Evolutionary conservation across 2,888 invertebrate species (phyloP).

Genomic region (Noctua janthina): DNA sequence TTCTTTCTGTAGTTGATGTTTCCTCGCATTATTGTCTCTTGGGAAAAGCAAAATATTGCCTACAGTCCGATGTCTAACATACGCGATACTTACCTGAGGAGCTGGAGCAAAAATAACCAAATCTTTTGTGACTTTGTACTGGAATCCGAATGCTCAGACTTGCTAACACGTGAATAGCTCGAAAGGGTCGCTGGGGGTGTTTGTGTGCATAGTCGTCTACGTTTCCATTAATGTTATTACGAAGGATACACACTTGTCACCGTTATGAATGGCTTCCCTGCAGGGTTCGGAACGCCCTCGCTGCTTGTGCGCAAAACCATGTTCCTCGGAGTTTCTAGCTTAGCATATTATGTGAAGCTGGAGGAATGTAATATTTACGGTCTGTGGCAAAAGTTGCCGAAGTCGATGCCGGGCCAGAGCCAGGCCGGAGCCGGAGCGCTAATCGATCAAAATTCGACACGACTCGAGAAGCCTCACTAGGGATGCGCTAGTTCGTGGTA

Average conservation of each 20-base stretch:
- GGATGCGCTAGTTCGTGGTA: too few relatives aligned
- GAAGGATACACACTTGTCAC: constrained; percentile 16
- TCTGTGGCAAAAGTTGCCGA: too few relatives aligned
- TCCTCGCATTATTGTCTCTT: neutral
- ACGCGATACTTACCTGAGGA: constrained; percentile 10
- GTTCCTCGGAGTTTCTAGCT: too few relatives aligned
- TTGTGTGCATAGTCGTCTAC: constrained; percentile 16
- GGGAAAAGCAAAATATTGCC: constrained; percentile 4
- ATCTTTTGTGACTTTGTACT: constrained; percentile 15
- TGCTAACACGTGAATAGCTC: constrained; percentile 27
- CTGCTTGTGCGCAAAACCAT: too few relatives aligned
- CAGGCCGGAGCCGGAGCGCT: too few relatives aligned
- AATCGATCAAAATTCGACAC: too few relatives aligned
- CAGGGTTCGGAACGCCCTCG: too few relatives aligned
- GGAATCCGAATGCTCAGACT: constrained; percentile 13
- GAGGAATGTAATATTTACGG: too few relatives aligned
- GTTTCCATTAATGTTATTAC: constrained; percentile 42
- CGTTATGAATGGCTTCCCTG: too few relatives aligned
- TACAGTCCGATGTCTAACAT: neutral
- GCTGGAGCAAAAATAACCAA: constrained; percentile 16
- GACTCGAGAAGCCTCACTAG: too few relatives aligned
- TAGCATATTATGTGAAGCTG: too few relatives aligned
- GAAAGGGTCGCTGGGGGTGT: constrained; percentile 18
- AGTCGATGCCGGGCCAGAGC: too few relatives aligned
- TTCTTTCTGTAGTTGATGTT: constrained; percentile 5